Evolutionary conservation across 2,113 vertebrate species (phyloP), one percentile per base, ranked within the genome.

Genomic region (Boulengerochromis microlepis): DNA sequence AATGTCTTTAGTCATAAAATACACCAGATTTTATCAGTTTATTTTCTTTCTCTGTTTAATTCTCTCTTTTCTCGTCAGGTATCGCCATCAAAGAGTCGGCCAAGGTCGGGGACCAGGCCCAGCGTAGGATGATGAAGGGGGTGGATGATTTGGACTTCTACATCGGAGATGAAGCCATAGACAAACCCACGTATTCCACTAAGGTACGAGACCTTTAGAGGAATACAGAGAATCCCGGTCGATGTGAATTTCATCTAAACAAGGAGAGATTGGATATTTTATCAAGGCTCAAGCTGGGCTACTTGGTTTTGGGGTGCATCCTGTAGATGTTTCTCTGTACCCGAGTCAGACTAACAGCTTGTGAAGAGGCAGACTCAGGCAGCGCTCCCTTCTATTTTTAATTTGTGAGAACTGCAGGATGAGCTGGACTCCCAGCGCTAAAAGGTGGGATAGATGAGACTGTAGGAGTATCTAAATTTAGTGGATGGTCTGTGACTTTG

Each of bases 101-200:
- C 83, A 99, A 99, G 96, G 98, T 99, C 19, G 98, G 98, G 3
- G 98, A 99, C 94, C 98, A 99, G 95, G 98, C 98, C 82, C 98
- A 99, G 89, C 96, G 98, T 94, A 98, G 98, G 94, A 98, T 99
- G 96, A 98, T 98, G 98, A 99, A 99, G 96, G 98, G 98, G 40
- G 98, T 99, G 87, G 98, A 99, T 90, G 98, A 99, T 94, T 95
- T 99, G 96, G 98, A 99, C 94, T 99, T 99, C 97, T 99, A 97
- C 96, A 99, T 99, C 40, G 98, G 98, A 56, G 98, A 99, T 59
- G 98, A 99, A 96, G 98, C 98, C 84, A 97, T 99, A 94, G 98
- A 99, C 95, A 99, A 99, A 93, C 98, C 98, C 90, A 96, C 97
- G 47, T 99, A 99, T 81, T 97, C 98, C 94, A 99, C 98, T 85